Evolutionary conservation across 2,888 invertebrate genomes (phyloP).

Genomic region (Panorpa germanica): DNA sequence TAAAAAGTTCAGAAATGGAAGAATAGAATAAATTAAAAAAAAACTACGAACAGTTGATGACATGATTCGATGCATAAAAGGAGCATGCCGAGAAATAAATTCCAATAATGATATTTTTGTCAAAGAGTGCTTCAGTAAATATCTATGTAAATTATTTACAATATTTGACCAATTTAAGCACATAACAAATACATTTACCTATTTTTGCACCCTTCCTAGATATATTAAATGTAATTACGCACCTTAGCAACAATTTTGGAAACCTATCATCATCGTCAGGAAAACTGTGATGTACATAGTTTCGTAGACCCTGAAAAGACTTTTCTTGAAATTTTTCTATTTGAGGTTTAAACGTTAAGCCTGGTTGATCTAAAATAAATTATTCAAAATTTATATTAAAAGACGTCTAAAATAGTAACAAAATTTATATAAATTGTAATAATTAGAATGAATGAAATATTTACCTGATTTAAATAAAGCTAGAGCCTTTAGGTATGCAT

Average conservation of each 20-base stretch:
- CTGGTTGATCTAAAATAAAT: constrained; percentile 27
- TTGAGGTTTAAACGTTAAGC: constrained; percentile 26
- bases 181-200: too few species aligned
- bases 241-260: constrained; percentile 21
- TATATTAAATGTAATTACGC: constrained; percentile 5
- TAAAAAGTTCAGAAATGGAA: too few species aligned
- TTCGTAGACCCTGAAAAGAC: constrained; percentile 35
- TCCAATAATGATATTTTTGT: too few species aligned
- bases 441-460: constrained; percentile 11
- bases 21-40: too few species aligned
- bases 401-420: not conserved
- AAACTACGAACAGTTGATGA: too few species aligned
- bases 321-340: constrained; percentile 40
- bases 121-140: too few species aligned
- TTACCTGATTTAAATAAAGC: constrained; percentile 65
- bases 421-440: not conserved
- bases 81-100: too few species aligned
- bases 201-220: too few species aligned
- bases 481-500: constrained; percentile 72
- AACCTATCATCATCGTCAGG: constrained; percentile 31
- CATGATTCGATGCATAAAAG: too few species aligned
- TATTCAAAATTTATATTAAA: too few species aligned
- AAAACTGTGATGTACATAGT: constrained; percentile 24
- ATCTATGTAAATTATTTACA: too few species aligned
- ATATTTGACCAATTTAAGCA: too few species aligned